Evolutionary conservation across 2,113 vertebrate genomes (phyloP).

Genomic region (Paradisaea rubra): DNA sequence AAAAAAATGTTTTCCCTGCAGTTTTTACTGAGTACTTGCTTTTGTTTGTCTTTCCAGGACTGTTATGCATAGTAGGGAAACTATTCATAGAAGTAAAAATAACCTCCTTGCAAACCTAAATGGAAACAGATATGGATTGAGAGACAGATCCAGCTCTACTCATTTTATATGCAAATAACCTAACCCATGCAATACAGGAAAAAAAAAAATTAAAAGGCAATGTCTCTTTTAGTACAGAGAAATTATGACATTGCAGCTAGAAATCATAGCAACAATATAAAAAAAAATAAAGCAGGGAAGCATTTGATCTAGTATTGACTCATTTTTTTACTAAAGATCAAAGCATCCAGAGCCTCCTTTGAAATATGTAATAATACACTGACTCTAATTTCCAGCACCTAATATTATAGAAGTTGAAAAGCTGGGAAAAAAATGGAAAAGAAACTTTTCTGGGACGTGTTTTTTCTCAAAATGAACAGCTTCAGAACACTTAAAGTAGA

Average conservation of each 20-base stretch:
- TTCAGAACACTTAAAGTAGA: background rate
- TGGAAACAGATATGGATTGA: constrained; percentile 27
- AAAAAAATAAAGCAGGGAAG: background rate
- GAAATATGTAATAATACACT: background rate
- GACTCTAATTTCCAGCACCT: background rate
- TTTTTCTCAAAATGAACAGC: background rate
- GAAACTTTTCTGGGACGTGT: background rate
- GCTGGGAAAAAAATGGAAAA: background rate
- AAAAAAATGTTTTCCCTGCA: background rate
- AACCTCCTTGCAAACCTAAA: constrained; percentile 50
- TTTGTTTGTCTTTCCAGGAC: constrained; percentile 48
- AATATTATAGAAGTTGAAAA: background rate
- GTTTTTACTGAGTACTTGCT: constrained; percentile 11
- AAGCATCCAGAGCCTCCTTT: background rate
- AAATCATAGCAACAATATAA: background rate
- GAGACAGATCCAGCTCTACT: constrained; percentile 22
- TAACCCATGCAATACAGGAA: background rate
- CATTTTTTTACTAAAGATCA: background rate
- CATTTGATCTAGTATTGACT: background rate
- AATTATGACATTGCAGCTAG: background rate
- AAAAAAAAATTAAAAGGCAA: background rate
- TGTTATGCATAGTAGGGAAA: constrained; percentile 37
- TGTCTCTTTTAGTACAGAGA: background rate
- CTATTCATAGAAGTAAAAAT: constrained; percentile 27
- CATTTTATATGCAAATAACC: constrained; percentile 62